Base-by-base conservation (phyloP, 2,113 vertebrate genomes). In the Cryptomyrus ogoouensis region DNA sequence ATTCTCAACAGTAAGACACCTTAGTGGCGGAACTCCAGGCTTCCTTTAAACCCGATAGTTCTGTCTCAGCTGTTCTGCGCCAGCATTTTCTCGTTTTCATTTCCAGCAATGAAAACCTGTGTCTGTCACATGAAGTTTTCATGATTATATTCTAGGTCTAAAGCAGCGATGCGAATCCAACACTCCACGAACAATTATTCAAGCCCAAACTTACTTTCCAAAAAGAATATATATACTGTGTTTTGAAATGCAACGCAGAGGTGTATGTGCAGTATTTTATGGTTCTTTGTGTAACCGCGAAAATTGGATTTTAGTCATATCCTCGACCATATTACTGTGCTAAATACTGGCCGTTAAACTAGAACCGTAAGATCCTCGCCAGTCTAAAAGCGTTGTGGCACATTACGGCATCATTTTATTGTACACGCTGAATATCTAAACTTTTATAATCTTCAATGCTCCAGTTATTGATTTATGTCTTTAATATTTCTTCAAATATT, bases 401-500 rank as follows among this genome's bases (percentile, higher is more conserved):
- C 92, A 94, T 94, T 95, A 95, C 94, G 95, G 95, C 95, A 95
- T 95, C 92, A 93, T 93, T 95, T 95, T 95, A 95, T 94, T 95
- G 93, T 95, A 95, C 91, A 91, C 94, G 91, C 95, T 95, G 94
- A 95, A 86, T 95, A 96, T 95, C 94, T 93, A 94, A 93, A 93
- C 93, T 96, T 96, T 96, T 96, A 95, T 96, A 96, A 94, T 94
- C 94, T 94, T 94, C 95, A 96, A 95, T 96, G 95, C 93, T 96
- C 95, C 95, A 95, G 93, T 94, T 95, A 94, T 95, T 93, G 94
- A 92, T 95, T 96, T 94, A 94, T 96, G 95, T 96, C 94, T 88
- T 94, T 95, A 95, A 94, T 97, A 97, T 97, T 97, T 98, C 97
- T 97, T 97, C 96, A 94, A 95, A 98, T 97, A 98, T 91, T 96